phyloP scores from a whole-genome alignment of 2,113 vertebrate species.

The Amblyopsis rosae region DNA sequence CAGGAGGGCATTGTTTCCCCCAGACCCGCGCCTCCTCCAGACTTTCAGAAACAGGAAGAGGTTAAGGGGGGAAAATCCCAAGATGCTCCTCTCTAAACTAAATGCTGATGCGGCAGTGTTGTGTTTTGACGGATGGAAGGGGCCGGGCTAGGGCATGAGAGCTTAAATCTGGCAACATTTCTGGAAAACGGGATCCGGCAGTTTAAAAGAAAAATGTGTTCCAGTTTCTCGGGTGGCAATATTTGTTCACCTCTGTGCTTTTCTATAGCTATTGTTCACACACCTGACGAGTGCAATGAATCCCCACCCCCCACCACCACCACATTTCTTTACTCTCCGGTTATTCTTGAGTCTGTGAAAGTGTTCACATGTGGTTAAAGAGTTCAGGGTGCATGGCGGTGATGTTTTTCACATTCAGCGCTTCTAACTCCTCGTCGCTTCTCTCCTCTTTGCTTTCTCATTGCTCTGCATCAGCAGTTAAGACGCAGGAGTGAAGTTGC shows the following conservation, averaged over 20 bases:
- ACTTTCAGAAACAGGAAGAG: slow-evolving; percentile 31
- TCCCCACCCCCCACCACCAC: background rate
- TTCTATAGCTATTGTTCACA: slow-evolving; percentile 13
- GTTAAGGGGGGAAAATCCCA: slow-evolving; percentile 53
- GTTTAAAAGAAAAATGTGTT: background rate
- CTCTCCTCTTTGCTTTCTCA: background rate
- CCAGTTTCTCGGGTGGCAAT: background rate
- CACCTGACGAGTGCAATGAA: background rate
- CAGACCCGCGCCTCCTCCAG: background rate
- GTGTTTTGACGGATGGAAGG: slow-evolving; percentile 30
- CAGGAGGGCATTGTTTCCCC: background rate
- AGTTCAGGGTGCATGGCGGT: slow-evolving; percentile 26
- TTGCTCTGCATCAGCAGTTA: slow-evolving; percentile 26
- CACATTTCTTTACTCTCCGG: background rate
- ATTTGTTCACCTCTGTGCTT: background rate
- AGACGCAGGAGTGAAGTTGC: background rate
- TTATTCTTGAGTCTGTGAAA: slow-evolving; percentile 12
- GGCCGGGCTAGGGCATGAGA: slow-evolving; percentile 8
- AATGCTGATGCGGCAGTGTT: slow-evolving; percentile 60
- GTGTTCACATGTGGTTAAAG: slow-evolving; percentile 12
- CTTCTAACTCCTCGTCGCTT: slow-evolving; percentile 1
- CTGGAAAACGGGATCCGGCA: slow-evolving; percentile 30
- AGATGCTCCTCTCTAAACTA: slow-evolving; percentile 5
- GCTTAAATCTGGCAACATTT: slow-evolving; percentile 8
- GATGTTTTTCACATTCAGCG: slow-evolving; percentile 15